Conservation (phyloP, 2,797 vertebrate species). For the Hirundo rustica region DNA sequence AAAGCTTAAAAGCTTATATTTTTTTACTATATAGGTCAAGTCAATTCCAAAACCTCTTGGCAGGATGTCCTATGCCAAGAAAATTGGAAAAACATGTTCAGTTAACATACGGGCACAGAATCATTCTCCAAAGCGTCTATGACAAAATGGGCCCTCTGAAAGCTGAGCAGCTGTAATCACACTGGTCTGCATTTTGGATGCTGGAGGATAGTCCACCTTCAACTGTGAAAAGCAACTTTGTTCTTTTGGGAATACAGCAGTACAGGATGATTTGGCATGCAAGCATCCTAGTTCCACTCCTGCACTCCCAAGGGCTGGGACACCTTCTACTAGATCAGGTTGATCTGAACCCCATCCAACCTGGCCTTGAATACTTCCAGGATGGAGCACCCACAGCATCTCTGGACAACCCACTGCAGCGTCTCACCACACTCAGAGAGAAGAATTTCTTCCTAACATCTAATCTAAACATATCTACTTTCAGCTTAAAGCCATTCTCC, state of each 20-base stretch:
- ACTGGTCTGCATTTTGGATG: background rate
- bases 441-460: background rate
- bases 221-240: background rate
- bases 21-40: background rate
- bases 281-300: background rate
- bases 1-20: background rate
- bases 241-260: rapidly evolving
- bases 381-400: background rate
- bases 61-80: background rate
- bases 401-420: background rate
- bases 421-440: background rate
- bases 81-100: background rate
- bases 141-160: background rate
- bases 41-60: background rate
- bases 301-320: background rate
- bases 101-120: background rate
- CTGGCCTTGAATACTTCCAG: background rate
- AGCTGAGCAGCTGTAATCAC: background rate
- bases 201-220: background rate
- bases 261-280: background rate
- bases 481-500: background rate
- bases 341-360: background rate
- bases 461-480: background rate
- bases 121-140: background rate
- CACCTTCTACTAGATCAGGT: background rate